Percentiles rank a stretch among this genome's conserved stretches.
phyloP scores from a whole-genome alignment of 2,797 vertebrate species.

The Cuniculus paca region DNA sequence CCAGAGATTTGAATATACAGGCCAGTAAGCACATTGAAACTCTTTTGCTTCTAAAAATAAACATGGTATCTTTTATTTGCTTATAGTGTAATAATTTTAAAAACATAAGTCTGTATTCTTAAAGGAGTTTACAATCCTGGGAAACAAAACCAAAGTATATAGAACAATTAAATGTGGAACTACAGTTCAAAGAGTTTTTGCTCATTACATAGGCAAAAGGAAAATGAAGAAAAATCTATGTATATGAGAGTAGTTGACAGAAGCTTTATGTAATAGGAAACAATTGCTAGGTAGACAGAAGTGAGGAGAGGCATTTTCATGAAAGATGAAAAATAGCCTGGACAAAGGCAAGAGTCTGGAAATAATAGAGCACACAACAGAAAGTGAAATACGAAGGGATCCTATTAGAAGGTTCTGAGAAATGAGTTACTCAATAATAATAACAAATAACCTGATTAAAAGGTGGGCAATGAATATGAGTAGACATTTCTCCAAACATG shows the following conservation, averaged over 20 bases:
- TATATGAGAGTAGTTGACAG: background rate
- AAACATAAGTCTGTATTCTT: background rate
- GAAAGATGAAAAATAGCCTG: background rate
- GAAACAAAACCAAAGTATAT: constrained; percentile 9
- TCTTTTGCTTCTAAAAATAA: constrained; percentile 61
- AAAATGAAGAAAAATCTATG: background rate
- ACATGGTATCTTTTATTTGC: background rate
- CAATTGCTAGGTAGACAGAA: background rate
- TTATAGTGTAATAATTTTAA: background rate
- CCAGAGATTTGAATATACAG: constrained; percentile 36
- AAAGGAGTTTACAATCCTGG: constrained; percentile 1
- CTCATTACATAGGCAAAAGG: background rate
- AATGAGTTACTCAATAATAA: background rate
- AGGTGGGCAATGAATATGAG: background rate
- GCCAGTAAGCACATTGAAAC: background rate
- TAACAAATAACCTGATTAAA: background rate
- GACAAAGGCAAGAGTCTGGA: background rate
- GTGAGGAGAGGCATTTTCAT: background rate
- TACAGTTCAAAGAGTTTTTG: background rate
- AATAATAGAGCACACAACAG: background rate
- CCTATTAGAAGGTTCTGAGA: background rate
- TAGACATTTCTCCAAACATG: background rate
- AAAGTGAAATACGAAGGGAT: background rate
- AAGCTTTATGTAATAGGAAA: background rate
- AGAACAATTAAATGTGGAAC: background rate